Evolutionary conservation across 2,888 invertebrate genomes (phyloP).

Genomic region (Lathronympha strigana): DNA sequence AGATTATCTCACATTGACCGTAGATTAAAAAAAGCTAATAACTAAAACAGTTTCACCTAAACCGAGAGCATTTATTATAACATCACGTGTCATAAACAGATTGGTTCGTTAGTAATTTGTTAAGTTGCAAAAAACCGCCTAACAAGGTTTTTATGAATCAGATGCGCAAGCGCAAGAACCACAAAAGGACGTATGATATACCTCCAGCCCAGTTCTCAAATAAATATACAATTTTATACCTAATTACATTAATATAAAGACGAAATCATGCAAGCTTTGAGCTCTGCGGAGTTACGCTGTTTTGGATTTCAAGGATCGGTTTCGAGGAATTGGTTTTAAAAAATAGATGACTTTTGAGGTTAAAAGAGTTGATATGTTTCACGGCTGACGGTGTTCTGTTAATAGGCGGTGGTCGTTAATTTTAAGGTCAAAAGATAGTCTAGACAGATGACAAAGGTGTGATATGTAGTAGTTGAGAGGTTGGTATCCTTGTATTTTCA

Average conservation of each 20-base stretch:
- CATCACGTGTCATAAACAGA: constrained; percentile 77
- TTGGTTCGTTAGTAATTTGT: constrained; percentile 64
- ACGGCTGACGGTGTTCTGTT: constrained; percentile 12
- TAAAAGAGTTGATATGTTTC: constrained; percentile 21
- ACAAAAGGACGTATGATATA: not conserved
- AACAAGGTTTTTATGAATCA: constrained; percentile 75
- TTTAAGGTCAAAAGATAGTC: not conserved
- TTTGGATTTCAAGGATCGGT: not conserved
- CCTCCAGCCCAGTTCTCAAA: not conserved
- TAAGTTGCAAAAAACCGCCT: constrained; percentile 64
- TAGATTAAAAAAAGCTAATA: constrained; percentile 18
- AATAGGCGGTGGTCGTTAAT: not conserved
- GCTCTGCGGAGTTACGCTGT: not conserved
- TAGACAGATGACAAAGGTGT: not conserved
- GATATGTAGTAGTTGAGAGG: too few relatives aligned
- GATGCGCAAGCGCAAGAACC: constrained; percentile 45
- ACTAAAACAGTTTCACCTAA: constrained; percentile 26
- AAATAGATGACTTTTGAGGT: constrained; percentile 14
- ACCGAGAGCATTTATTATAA: constrained; percentile 59
- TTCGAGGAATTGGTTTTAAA: constrained; percentile 2
- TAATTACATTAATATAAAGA: not conserved
- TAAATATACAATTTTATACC: not conserved
- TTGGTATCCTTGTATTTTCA: too few relatives aligned
- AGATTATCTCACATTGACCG: constrained; percentile 9
- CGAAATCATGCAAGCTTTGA: not conserved